A percentile compares a stretch with the other conserved stretches of the same genome.
Conservation (phyloP, 2,888 invertebrate genomes). For the Selenia dentaria region DNA sequence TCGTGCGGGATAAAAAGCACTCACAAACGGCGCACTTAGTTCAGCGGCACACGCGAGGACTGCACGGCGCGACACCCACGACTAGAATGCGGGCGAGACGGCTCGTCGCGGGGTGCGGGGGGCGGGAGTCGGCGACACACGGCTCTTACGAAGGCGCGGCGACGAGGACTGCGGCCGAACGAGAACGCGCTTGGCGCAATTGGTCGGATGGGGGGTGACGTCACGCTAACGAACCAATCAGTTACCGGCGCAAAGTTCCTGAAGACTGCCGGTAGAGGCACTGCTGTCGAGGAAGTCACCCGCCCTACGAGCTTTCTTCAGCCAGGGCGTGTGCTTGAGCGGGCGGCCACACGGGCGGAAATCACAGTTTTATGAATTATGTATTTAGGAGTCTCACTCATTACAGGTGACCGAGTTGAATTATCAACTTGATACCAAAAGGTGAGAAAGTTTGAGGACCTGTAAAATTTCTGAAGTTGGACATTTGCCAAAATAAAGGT, state of each 20-base stretch:
- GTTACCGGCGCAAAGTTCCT: constrained; percentile 48
- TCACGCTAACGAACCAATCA: constrained; percentile 69
- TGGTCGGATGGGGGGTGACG: constrained; percentile 72
- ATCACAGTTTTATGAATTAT: constrained; percentile 40
- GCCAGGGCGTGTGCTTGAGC: constrained; percentile 78
- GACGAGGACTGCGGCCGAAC: constrained; percentile 79
- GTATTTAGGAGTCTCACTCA: constrained; percentile 7
- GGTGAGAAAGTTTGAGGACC: constrained; percentile 11
- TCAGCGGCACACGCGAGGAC: constrained; percentile 81
- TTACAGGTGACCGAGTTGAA: constrained; percentile 11
- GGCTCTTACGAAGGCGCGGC: constrained; percentile 80
- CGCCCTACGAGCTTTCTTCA: constrained; percentile 81
- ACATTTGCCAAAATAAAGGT: constrained; percentile 30
- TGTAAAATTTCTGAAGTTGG: constrained; percentile 22
- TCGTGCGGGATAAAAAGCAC: constrained; percentile 78
- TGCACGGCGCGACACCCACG: constrained; percentile 82
- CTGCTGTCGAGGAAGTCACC: constrained; percentile 68
- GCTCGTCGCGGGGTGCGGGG: constrained; percentile 70
- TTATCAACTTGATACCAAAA: constrained; percentile 2
- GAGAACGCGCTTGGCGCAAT: constrained; percentile 67
- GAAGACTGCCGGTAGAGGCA: constrained; percentile 60
- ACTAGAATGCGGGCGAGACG: constrained; percentile 82
- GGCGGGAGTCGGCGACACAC: constrained; percentile 77
- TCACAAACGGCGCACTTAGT: constrained; percentile 83
- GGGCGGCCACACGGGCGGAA: constrained; percentile 62